These are phyloP conservation scores for Tiphia femorata DNA, from an alignment of 2,888 invertebrate genomes.

Conservation along the genomic window DNA sequence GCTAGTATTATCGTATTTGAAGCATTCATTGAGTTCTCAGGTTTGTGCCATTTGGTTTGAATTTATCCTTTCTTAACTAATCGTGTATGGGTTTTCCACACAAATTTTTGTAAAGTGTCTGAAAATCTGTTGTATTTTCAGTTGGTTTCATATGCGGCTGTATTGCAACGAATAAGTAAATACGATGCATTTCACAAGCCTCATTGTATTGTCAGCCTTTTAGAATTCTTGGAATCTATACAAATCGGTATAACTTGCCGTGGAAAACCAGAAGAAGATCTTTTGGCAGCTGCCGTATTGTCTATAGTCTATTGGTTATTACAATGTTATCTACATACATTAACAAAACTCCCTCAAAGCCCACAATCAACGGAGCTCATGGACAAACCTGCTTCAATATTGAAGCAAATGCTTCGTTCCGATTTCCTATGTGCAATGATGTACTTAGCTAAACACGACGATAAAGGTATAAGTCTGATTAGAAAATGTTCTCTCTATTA, in stretches of 20 bases:
- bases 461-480: conserved; percentile 74
- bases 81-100: background rate
- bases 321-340: conserved; percentile 76
- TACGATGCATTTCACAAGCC: conserved; percentile 90
- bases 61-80: too few relatives aligned
- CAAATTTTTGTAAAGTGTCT: background rate
- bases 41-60: conserved; percentile 60
- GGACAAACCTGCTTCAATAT: conserved; percentile 78
- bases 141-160: conserved; percentile 92
- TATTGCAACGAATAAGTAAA: conserved; percentile 87
- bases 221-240: conserved; percentile 86
- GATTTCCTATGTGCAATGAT: conserved; percentile 87
- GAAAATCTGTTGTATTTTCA: conserved; percentile 46
- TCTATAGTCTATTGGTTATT: conserved; percentile 86
- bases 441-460: conserved; percentile 85
- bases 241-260: conserved; percentile 76
- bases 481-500: conserved; percentile 44
- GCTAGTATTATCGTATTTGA: conserved; percentile 90
- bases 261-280: conserved; percentile 89
- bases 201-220: conserved; percentile 87
- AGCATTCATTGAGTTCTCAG: conserved; percentile 91
- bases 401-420: conserved; percentile 78
- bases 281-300: conserved; percentile 86
- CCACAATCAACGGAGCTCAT: conserved; percentile 75
- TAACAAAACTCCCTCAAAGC: conserved; percentile 65